Evolutionary conservation across 1,140 invertebrate species (phyloP).

Genomic region (Thaumatotibia leucotreta): DNA sequence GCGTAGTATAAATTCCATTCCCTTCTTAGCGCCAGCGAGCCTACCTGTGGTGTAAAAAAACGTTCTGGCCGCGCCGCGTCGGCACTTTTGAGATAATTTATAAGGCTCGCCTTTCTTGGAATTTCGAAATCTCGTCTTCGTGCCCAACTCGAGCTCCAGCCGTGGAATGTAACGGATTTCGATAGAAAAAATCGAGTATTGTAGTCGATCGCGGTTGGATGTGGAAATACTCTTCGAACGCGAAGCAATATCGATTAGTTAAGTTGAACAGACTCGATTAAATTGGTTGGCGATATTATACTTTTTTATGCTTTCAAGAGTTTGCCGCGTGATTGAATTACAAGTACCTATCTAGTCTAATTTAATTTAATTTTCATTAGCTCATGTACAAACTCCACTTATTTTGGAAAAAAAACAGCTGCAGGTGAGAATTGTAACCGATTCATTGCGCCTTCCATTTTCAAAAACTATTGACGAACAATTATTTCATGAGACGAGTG

Average conservation of each 20-base stretch:
- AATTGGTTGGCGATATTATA: background rate
- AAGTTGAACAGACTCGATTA: background rate
- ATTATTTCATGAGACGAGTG: too few relatives aligned
- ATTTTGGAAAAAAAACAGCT: too few relatives aligned
- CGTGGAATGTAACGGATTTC: constrained; percentile 73
- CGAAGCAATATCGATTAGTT: background rate
- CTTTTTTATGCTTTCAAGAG: background rate
- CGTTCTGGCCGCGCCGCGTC: constrained; percentile 69
- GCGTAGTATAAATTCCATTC: constrained; percentile 61
- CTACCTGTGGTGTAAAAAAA: constrained; percentile 74
- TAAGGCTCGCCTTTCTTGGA: constrained; percentile 74
- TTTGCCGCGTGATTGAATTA: background rate
- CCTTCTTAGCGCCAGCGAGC: constrained; percentile 68
- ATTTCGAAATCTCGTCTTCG: constrained; percentile 71
- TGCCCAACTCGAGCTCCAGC: constrained; percentile 51
- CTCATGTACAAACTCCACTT: too few relatives aligned
- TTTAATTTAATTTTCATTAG: too few relatives aligned
- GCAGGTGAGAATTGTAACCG: too few relatives aligned
- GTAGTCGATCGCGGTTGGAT: constrained; percentile 34
- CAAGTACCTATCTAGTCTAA: background rate
- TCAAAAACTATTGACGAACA: too few relatives aligned
- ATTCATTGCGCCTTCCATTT: too few relatives aligned
- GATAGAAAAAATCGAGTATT: constrained; percentile 61
- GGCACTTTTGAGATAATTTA: constrained; percentile 76
- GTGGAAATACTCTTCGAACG: background rate